These are phyloP conservation scores for Anabacerthia variegaticeps DNA, from an alignment of 2,797 vertebrate genomes.

Conservation along the genomic window DNA sequence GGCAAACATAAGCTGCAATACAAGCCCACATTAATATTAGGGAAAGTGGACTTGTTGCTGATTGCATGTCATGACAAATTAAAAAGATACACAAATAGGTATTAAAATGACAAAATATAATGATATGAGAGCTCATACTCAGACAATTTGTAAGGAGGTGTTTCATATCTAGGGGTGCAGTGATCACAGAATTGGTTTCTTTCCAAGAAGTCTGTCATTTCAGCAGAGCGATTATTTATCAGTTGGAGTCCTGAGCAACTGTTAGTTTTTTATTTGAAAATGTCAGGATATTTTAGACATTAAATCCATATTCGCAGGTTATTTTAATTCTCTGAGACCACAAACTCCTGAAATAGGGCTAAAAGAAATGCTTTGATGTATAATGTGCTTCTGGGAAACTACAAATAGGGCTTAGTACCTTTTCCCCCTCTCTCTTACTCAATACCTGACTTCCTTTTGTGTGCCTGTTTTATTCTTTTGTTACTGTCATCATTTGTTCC, in stretches of 20 bases:
- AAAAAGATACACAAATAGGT: constrained; percentile 67
- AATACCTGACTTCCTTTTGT: constrained; percentile 62
- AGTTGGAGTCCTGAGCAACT: constrained; percentile 55
- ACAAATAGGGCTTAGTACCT: constrained; percentile 39
- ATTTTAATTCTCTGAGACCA: constrained; percentile 67
- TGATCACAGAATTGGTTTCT: constrained; percentile 74
- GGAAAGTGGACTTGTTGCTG: constrained; percentile 66
- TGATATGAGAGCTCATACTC: constrained; percentile 63
- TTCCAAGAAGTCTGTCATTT: constrained; percentile 75
- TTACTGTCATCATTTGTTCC: constrained; percentile 71
- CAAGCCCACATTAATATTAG: constrained; percentile 62
- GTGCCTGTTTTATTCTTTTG: constrained; percentile 53
- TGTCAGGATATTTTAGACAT: constrained; percentile 68
- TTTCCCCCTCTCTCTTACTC: constrained; percentile 26
- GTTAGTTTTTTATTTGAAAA: constrained; percentile 68
- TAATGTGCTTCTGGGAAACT: constrained; percentile 43
- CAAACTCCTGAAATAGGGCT: constrained; percentile 52
- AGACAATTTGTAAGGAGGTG: constrained; percentile 73
- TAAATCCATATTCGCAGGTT: constrained; percentile 65
- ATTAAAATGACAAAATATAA: constrained; percentile 72
- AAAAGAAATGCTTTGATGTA: constrained; percentile 68
- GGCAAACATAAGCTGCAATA: constrained; percentile 56
- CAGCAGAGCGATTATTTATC: constrained; percentile 75
- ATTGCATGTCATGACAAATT: constrained; percentile 58
- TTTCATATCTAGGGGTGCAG: constrained; percentile 76